phyloP scores from a whole-genome alignment of 1,140 invertebrate genomes.

The Trypoxylus dichotomus region DNA sequence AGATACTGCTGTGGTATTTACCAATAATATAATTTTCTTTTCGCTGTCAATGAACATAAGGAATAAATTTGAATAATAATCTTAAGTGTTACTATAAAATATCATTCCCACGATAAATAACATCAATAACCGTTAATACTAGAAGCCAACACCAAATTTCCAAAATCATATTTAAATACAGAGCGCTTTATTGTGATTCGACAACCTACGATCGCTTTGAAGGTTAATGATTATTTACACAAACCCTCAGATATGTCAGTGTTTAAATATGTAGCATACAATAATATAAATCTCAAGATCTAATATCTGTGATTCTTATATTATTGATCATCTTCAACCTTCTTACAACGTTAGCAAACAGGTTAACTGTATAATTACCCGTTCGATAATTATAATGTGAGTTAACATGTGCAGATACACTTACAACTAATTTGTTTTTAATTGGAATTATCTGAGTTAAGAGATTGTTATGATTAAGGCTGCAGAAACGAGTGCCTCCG shows the following conservation, averaged over 20 bases:
- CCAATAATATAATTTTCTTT: too few relatives aligned
- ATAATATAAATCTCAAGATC: neutral
- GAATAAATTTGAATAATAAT: too few relatives aligned
- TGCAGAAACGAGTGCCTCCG: too few relatives aligned
- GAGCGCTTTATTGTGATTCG: neutral
- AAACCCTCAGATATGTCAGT: neutral
- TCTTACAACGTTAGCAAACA: neutral
- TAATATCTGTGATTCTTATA: neutral
- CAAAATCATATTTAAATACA: neutral
- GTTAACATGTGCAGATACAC: neutral
- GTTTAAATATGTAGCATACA: neutral
- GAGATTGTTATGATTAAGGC: too few relatives aligned
- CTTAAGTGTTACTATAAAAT: too few relatives aligned
- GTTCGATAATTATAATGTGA: neutral
- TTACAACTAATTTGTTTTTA: neutral
- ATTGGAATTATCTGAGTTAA: neutral
- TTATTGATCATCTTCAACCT: conserved; percentile 2
- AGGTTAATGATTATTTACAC: neutral
- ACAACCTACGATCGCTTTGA: neutral
- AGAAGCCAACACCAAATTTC: neutral
- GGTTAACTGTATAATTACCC: neutral
- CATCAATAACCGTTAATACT: too few relatives aligned
- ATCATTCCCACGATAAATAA: too few relatives aligned
- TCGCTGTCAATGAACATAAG: too few relatives aligned
- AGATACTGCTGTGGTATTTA: too few relatives aligned